Conservation (phyloP, 1,140 invertebrate species). For the Daktulosphaira vitifoliae region DNA sequence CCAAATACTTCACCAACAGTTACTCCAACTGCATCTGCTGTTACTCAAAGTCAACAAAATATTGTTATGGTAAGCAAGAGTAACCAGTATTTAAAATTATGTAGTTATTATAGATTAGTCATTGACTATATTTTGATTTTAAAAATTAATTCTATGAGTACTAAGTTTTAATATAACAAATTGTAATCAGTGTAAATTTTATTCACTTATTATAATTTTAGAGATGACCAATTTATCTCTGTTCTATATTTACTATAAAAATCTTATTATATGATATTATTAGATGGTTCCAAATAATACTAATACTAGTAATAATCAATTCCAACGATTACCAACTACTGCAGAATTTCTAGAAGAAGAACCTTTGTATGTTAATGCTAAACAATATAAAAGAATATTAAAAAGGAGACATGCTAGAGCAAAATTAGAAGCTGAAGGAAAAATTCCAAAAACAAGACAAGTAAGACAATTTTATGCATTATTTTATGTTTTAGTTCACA, state of each 20-base stretch:
- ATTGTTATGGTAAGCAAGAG: slow-evolving; percentile 50
- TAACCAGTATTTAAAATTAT: neutral
- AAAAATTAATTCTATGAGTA: too few species aligned
- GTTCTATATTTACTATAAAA: neutral
- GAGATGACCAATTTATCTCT: neutral
- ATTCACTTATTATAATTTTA: too few species aligned
- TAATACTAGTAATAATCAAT: slow-evolving; percentile 42
- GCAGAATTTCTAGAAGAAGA: slow-evolving; percentile 81
- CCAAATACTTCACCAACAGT: slow-evolving; percentile 42
- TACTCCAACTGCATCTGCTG: slow-evolving; percentile 45
- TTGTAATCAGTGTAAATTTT: too few species aligned
- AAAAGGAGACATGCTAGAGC: slow-evolving; percentile 82
- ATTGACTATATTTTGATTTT: too few species aligned
- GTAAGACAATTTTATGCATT: slow-evolving; percentile 44
- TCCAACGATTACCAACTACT: slow-evolving; percentile 56
- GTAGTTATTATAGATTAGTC: neutral
- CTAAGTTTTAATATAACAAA: too few species aligned
- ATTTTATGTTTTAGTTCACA: too few species aligned
- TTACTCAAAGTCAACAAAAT: slow-evolving; percentile 49
- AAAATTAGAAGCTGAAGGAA: slow-evolving; percentile 81
- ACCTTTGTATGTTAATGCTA: slow-evolving; percentile 96
- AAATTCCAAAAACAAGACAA: slow-evolving; percentile 92
- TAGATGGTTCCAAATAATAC: slow-evolving; percentile 35
- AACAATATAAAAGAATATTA: slow-evolving; percentile 89
- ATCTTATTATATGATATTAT: neutral